Conservation (phyloP, 2,888 invertebrate species). For the Trachelus tabidus region DNA sequence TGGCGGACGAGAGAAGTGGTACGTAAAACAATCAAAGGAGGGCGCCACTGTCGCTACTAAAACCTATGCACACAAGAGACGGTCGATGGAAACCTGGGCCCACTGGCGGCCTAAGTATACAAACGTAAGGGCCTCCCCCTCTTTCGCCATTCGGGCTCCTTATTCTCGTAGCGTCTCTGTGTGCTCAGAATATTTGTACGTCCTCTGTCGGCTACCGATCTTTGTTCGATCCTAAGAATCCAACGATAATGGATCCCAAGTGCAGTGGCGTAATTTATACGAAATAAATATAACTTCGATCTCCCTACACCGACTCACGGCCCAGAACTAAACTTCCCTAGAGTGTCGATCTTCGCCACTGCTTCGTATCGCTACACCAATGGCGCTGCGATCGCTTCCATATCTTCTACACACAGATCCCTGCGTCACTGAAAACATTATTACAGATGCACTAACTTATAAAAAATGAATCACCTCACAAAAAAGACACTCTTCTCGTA, state of each 20-base stretch:
- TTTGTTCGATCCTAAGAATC: not conserved
- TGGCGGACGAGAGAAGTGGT: not conserved
- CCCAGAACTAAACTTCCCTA: not conserved
- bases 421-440: too few relatives aligned
- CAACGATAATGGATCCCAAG: not conserved
- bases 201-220: constrained; percentile 14
- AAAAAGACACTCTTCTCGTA: not conserved
- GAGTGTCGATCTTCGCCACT: not conserved
- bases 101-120: not conserved
- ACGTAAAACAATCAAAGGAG: not conserved
- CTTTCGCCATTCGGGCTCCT: not conserved
- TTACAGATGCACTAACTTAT: too few relatives aligned
- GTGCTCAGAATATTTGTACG: constrained; percentile 17
- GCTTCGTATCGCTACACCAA: too few relatives aligned
- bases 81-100: not conserved
- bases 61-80: not conserved
- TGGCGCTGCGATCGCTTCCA: too few relatives aligned
- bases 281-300: not conserved
- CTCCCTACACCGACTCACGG: not conserved
- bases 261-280: not conserved
- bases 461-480: not conserved
- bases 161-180: constrained; percentile 13
- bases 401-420: too few relatives aligned
- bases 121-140: not conserved
- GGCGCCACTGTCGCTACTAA: not conserved